Conservation (phyloP, 1,140 invertebrate species). For the Cyphomyrmex costatus region DNA sequence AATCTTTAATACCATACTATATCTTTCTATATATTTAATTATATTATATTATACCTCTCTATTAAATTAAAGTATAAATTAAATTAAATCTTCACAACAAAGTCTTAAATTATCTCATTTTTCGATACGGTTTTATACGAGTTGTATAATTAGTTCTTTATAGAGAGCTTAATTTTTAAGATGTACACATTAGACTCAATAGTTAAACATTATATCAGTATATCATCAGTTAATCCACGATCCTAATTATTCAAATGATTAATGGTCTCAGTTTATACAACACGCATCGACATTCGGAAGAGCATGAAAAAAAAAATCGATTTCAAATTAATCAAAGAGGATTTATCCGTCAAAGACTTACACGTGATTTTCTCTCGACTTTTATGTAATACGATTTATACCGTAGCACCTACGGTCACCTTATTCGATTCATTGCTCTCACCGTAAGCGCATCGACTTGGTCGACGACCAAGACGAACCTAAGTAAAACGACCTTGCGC, state of each 20-base stretch:
- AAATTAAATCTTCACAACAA: background rate
- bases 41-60: too few relatives aligned
- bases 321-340: background rate
- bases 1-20: background rate
- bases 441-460: slow-evolving; percentile 12
- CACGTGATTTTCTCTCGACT: too few relatives aligned
- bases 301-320: background rate
- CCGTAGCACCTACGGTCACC: background rate
- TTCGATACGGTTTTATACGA: background rate
- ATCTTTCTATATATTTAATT: background rate
- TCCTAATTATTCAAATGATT: background rate
- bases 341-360: background rate
- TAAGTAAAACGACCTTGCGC: slow-evolving; percentile 74
- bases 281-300: background rate
- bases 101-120: background rate
- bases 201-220: too few relatives aligned
- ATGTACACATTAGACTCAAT: too few relatives aligned
- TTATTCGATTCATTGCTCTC: background rate
- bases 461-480: slow-evolving; percentile 60
- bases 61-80: too few relatives aligned
- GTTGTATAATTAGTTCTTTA: background rate
- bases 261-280: background rate
- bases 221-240: background rate
- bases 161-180: background rate
- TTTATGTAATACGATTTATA: background rate